phyloP scores from a whole-genome alignment of 2,113 vertebrate genomes.

The Catharus minimus region DNA sequence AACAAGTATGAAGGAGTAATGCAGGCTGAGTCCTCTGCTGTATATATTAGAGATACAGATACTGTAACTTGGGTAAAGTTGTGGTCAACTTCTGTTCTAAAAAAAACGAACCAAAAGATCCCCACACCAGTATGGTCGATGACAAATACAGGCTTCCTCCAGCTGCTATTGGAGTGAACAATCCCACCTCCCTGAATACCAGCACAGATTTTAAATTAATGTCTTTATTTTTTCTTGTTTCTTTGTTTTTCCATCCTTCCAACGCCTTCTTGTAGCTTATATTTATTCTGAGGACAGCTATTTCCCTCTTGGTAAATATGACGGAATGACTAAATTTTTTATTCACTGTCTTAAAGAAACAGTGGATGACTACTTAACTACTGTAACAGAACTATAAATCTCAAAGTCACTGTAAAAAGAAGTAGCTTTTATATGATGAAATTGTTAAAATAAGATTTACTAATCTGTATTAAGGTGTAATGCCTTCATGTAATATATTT shows the following conservation, averaged over 20 bases:
- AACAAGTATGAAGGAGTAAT: not conserved
- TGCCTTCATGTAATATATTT: not conserved
- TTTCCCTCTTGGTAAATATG: not conserved
- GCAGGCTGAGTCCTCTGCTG: not conserved
- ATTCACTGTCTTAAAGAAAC: not conserved
- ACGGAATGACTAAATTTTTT: not conserved
- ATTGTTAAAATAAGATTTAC: not conserved
- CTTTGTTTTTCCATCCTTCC: not conserved
- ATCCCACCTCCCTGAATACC: not conserved
- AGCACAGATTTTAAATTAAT: not conserved
- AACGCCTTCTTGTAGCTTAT: not conserved
- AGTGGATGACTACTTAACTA: not conserved
- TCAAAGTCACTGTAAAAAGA: not conserved
- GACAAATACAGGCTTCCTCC: not conserved
- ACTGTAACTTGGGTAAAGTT: not conserved
- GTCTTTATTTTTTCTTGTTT: not conserved
- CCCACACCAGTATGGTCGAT: not conserved
- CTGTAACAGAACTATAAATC: not conserved
- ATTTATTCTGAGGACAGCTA: not conserved
- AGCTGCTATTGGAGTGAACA: not conserved
- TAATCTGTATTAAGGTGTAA: not conserved
- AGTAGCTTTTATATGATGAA: not conserved
- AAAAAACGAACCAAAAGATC: not conserved
- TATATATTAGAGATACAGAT: not conserved
- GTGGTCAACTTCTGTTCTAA: not conserved